phyloP scores from a whole-genome alignment of 2,888 invertebrate species.

The Yponomeuta sedellus region DNA sequence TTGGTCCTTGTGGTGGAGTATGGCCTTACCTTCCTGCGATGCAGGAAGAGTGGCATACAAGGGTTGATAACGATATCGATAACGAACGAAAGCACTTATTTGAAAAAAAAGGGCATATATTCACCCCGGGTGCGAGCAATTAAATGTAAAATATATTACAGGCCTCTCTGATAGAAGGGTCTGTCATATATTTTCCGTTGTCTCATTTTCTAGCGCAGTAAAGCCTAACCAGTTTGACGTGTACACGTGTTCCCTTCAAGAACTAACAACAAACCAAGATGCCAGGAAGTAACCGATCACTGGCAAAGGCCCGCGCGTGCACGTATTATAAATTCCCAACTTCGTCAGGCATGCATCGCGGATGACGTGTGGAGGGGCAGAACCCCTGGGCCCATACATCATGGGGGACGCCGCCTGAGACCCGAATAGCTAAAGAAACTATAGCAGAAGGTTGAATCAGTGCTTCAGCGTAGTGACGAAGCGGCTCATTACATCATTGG shows the following conservation, averaged over 20 bases:
- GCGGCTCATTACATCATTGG: slow-evolving; percentile 36
- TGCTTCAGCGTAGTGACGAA: not conserved
- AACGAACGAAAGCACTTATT: too few relatives aligned
- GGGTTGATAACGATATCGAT: too few relatives aligned
- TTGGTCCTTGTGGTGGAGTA: too few relatives aligned
- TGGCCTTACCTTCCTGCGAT: too few relatives aligned
- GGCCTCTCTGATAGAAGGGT: too few relatives aligned
- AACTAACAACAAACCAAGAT: not conserved
- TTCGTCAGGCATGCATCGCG: slow-evolving; percentile 31
- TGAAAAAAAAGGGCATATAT: too few relatives aligned
- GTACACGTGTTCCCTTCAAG: not conserved
- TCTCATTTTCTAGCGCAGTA: too few relatives aligned
- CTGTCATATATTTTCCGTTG: too few relatives aligned
- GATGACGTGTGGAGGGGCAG: slow-evolving; percentile 37
- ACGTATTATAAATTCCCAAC: slow-evolving; percentile 8
- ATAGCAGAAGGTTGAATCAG: not conserved
- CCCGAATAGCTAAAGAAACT: not conserved
- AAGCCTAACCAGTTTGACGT: too few relatives aligned
- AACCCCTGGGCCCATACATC: slow-evolving; percentile 38
- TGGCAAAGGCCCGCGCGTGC: not conserved
- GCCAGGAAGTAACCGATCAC: not conserved
- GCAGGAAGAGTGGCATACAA: too few relatives aligned
- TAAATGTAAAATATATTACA: too few relatives aligned
- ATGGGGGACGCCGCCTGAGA: slow-evolving; percentile 22
- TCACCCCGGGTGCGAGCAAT: too few relatives aligned